Evolutionary conservation across 2,113 vertebrate species (phyloP).

Genomic region (Takifugu flavidus): DNA sequence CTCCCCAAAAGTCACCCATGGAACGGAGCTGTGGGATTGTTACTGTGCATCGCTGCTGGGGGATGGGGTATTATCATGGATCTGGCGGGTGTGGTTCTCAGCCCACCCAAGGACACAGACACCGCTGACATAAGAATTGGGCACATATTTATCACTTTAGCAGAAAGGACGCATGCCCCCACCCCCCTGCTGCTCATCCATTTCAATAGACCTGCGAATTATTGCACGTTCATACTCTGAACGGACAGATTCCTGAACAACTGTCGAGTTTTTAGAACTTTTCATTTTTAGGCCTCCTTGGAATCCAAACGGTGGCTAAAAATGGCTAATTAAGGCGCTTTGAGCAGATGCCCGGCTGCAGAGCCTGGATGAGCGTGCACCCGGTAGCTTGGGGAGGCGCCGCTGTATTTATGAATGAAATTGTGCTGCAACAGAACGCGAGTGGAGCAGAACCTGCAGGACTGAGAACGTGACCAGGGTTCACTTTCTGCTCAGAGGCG

Average conservation of each 20-base stretch:
- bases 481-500: slow-evolving; percentile 14
- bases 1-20: slow-evolving; percentile 57
- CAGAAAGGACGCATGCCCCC: too few species aligned
- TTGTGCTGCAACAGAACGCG: slow-evolving; percentile 36
- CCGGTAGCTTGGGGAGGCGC: slow-evolving; percentile 29
- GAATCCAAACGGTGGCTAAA: too few species aligned
- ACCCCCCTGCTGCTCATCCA: neutral
- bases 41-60: slow-evolving; percentile 39
- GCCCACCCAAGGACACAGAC: slow-evolving; percentile 58
- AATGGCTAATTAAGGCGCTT: too few species aligned
- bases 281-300: too few species aligned
- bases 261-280: neutral
- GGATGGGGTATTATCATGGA: slow-evolving; percentile 49
- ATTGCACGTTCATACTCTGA: too few species aligned
- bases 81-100: slow-evolving; percentile 67
- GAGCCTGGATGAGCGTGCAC: slow-evolving; percentile 9
- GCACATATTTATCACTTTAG: slow-evolving; percentile 4
- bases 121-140: slow-evolving; percentile 33
- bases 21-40: slow-evolving; percentile 52
- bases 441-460: slow-evolving; percentile 33
- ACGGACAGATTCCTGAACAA: slow-evolving; percentile 6
- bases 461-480: slow-evolving; percentile 42
- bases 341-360: neutral
- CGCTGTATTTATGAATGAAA: slow-evolving; percentile 66
- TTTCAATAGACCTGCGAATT: neutral